Base-by-base conservation (phyloP, 1,140 invertebrate species). In the Pinna nobilis region DNA sequence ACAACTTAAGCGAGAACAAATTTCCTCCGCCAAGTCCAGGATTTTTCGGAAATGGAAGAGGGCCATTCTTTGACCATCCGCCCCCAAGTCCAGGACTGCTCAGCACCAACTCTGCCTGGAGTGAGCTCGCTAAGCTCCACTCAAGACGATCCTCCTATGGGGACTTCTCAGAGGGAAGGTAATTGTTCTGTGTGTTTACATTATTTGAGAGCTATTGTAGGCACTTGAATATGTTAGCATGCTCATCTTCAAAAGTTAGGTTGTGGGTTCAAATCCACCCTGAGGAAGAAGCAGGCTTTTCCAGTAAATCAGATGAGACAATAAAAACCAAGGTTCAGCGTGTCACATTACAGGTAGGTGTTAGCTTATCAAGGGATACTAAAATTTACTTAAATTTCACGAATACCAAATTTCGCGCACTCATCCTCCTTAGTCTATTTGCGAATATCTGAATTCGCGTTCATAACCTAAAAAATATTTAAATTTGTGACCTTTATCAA, bases 81-180 rank as follows among this genome's bases (percentile, higher is more conserved):
- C 77, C 77, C 6, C 70, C 72, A 11, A 84, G 83, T 61, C 83
- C 83, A 9, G 83, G 83, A 4, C 53, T 83, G 35, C 65, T 83
- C 6, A 82, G 79, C 73, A 83, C 69, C 15, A 61, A 78, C 15
- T 83, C 81, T 9, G 76, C 77, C 30, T 84, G 83, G 83, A 83
- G 81, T 60, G 82, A 81, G 25, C 70, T 81, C 3, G 77, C 75
- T n/a, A 75, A 80, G 32, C 55, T 73, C 23, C 41, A 61, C 6
- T 71, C 69, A 11, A 33, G 75, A 33, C 30, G 74, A n/a, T 74
- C 68, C 18, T 73, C 68, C 32, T 68, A 59, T 23, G 47, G 57
- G 1, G 51, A 67, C 15, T 72, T 70, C 15, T 47, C 70, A 6
- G 76, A 77, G 4, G 44, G 44, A 64, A 74, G 59, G 73, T 76